Percentiles rank a stretch among this genome's conserved stretches.
phyloP scores from a whole-genome alignment of 2,888 invertebrate genomes.

The Dicyrtomina minuta region DNA sequence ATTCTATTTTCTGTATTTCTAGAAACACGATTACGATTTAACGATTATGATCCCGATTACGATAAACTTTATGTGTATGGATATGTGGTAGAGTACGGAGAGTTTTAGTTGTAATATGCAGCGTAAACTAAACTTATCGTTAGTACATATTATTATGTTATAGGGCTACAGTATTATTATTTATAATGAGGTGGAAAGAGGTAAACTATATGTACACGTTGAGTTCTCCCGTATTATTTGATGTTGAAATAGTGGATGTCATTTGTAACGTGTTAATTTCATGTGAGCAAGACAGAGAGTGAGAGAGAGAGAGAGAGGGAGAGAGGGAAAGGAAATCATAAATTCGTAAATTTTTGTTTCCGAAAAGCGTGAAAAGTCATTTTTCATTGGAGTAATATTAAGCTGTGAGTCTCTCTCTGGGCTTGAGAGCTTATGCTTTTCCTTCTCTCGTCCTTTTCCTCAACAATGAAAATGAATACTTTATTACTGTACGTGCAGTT shows the following conservation, averaged over 20 bases:
- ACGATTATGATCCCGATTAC: no score
- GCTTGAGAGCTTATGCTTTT: not conserved
- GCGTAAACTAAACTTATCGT: not conserved
- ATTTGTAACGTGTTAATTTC: constrained; percentile 53
- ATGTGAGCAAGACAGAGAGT: not conserved
- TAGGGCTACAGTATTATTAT: not conserved
- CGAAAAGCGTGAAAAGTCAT: constrained; percentile 54
- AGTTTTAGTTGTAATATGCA: no score
- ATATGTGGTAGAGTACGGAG: no score
- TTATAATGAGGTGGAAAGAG: not conserved
- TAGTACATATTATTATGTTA: no score
- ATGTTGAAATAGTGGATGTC: constrained; percentile 37
- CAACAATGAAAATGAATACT: no score
- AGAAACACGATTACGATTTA: no score
- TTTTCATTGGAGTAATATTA: constrained; percentile 52
- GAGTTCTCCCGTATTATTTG: constrained; percentile 18
- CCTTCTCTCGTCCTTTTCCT: not conserved
- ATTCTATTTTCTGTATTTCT: no score
- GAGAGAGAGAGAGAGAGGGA: constrained; percentile 15
- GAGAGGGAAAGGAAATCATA: constrained; percentile 51
- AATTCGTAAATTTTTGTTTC: constrained; percentile 53
- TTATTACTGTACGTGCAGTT: no score
- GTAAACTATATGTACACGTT: constrained; percentile 10
- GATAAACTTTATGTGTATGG: no score
- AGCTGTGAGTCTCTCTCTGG: constrained; percentile 16